Base-by-base conservation (phyloP, 2,888 invertebrate genomes). In the Perdita meconis region DNA sequence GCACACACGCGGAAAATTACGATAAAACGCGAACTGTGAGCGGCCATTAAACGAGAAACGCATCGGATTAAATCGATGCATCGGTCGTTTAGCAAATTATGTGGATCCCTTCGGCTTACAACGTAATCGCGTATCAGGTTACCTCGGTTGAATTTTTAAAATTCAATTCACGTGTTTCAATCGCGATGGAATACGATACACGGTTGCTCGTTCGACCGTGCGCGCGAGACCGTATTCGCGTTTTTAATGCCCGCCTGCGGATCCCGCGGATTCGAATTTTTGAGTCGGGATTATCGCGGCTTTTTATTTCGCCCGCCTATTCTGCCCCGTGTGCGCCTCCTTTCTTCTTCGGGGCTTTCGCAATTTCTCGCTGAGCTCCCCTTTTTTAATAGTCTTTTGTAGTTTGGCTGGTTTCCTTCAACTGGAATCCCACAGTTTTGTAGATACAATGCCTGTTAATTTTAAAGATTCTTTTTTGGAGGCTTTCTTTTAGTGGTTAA, bases 101-200 rank as follows among this genome's bases (percentile, higher is more conserved):
- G 61, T 47, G 47, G 24, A 40, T 73, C 61, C 47, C 19, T 16
- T 50, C 61, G 50, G 34, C 55, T 70, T 66, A 64, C 71, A 10
- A 38, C 19, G 56, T 63, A 61, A 57, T 57, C 61, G 56, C 26
- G 50, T 50, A 63, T 61, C 70, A 61, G 42, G 47, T 63, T 56
- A 51, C 26, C 10, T 19, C 22, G 19, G 44, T 22, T 71, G 34
- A 57, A 63, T 73, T 71, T 71, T 73, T 70, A 70, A 70, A 70
- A 73, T 73, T 70, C 56, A 63, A 73, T 71, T 70, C 61, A 42
- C 73, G 71, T 38, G 34, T 36, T n/a, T 34, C 40, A n/a, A 42
- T 26, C 34, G 16, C 26, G 13, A 51, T 50, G 73, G 61, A 71
- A 70, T 22, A 57, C 40, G 56, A 73, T 63, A 57, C 56, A 42